A percentile compares a stretch with the other conserved stretches of the same genome.
phyloP scores from a whole-genome alignment of 1,140 invertebrate species.

The Lordiphosa stackelbergi region DNA sequence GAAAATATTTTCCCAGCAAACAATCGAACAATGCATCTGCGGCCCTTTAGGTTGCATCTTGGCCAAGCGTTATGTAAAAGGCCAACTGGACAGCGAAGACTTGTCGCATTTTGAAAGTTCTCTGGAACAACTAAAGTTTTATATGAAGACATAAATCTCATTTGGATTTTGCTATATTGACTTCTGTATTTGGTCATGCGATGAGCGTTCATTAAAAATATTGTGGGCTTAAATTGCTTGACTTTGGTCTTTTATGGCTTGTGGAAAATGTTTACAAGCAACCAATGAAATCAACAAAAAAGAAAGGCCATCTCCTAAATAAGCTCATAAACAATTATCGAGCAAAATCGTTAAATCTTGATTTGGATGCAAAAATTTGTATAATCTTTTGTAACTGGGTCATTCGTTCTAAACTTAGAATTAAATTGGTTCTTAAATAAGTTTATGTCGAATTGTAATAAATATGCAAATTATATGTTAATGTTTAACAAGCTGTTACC shows the following conservation, averaged over 20 bases:
- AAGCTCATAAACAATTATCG: slow-evolving; percentile 2
- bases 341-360: background rate
- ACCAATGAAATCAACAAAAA: background rate
- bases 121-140: no score
- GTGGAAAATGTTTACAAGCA: slow-evolving; percentile 1
- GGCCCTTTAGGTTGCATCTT: background rate
- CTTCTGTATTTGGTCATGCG: slow-evolving; percentile 1
- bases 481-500: no score
- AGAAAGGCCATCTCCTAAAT: slow-evolving; percentile 4
- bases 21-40: slow-evolving; percentile 18
- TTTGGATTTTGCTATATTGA: no score
- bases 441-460: no score
- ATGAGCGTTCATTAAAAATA: slow-evolving; percentile 12
- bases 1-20: slow-evolving; percentile 42
- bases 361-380: no score
- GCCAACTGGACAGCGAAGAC: slow-evolving; percentile 2
- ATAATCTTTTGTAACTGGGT: no score
- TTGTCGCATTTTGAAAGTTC: no score
- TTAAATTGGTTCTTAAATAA: no score
- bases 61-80: background rate
- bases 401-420: no score
- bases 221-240: slow-evolving; percentile 5
- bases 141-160: no score
- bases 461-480: no score
- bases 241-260: slow-evolving; percentile 3